Conservation (phyloP, 2,888 invertebrate species). For the Parnassius orleans region DNA sequence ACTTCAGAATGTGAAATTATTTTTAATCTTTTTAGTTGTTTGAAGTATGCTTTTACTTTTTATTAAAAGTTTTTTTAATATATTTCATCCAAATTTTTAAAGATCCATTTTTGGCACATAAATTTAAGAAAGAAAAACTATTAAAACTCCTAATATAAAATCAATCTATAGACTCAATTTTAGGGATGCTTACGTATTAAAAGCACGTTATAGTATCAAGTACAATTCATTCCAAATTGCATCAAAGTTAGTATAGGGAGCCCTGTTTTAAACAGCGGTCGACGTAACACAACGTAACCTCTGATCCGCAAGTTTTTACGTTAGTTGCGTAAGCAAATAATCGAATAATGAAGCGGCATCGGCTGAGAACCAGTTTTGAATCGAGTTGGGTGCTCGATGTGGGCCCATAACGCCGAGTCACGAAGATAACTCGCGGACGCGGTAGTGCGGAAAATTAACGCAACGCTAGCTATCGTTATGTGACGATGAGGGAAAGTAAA, state of each 20-base stretch:
- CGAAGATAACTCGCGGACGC: constrained; percentile 12
- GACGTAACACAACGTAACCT: constrained; percentile 32
- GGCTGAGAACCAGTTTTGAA: constrained; percentile 38
- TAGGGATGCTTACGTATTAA: not conserved
- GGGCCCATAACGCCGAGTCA: constrained; percentile 14
- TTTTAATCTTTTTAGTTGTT: too few relatives aligned
- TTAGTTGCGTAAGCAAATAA: constrained; percentile 36
- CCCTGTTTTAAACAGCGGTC: constrained; percentile 7
- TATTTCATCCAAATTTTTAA: too few relatives aligned
- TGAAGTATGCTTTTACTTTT: too few relatives aligned
- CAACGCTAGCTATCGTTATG: not conserved
- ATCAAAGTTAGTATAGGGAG: not conserved
- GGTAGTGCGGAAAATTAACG: constrained; percentile 19
- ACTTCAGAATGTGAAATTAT: too few relatives aligned
- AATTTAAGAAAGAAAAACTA: too few relatives aligned
- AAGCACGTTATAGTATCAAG: not conserved
- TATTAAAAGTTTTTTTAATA: too few relatives aligned
- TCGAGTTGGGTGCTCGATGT: constrained; percentile 28
- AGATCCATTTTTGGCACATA: too few relatives aligned
- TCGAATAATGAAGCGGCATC: constrained; percentile 39
- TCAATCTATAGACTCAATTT: too few relatives aligned
- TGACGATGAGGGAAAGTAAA: constrained; percentile 11
- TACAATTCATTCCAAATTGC: not conserved
- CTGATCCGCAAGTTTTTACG: constrained; percentile 37
- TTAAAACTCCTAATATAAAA: too few relatives aligned